Conservation (phyloP, 2,888 invertebrate genomes). For the Himalopsyche japonica region DNA sequence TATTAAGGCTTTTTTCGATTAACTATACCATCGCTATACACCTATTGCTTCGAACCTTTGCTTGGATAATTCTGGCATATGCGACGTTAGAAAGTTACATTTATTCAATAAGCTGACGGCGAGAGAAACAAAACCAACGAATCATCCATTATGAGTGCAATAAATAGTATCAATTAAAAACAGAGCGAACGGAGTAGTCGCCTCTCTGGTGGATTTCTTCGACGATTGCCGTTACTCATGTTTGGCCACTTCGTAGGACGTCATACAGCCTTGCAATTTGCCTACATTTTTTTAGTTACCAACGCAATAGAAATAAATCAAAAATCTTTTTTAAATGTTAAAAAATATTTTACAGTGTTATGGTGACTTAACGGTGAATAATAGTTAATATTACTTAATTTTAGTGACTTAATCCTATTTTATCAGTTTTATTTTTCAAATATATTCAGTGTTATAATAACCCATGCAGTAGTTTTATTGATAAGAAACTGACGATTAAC, state of each 20-base stretch:
- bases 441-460: no score
- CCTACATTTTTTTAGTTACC: background rate
- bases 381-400: no score
- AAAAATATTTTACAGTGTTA: no score
- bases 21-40: no score
- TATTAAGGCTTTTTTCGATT: no score
- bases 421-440: no score
- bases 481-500: no score
- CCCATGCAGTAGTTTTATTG: no score
- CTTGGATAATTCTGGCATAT: background rate
- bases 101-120: conserved; percentile 17
- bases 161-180: conserved; percentile 34
- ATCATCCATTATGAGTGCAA: conserved; percentile 19
- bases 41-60: background rate
- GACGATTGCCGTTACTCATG: background rate
- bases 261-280: background rate
- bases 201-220: conserved; percentile 3
- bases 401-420: no score
- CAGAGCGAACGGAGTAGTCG: background rate
- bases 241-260: background rate
- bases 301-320: no score
- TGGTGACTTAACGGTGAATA: no score
- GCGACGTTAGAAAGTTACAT: conserved; percentile 30
- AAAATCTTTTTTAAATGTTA: no score
- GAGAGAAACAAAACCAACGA: conserved; percentile 21